Percentiles rank a stretch among this genome's conserved stretches.
Conservation (phyloP, 2,888 invertebrate species). For the Yponomeuta plumbellus region DNA sequence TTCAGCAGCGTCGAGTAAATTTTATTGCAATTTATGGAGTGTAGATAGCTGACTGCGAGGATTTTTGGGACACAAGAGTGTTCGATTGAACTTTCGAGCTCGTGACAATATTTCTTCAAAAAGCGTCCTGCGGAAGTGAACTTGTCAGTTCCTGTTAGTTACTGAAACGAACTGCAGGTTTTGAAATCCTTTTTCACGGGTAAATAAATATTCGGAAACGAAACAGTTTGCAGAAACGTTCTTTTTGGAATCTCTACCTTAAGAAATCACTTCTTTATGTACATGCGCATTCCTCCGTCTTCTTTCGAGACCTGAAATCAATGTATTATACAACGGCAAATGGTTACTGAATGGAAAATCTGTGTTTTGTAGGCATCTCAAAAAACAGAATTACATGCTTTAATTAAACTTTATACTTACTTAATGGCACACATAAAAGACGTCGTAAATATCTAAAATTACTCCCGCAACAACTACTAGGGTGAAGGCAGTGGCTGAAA, state of each 20-base stretch:
- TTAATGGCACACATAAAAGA: no score
- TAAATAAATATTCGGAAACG: not conserved
- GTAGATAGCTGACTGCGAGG: not conserved
- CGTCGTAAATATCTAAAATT: no score
- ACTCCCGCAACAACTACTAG: no score
- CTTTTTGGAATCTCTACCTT: no score
- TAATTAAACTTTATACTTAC: no score
- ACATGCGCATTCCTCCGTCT: not conserved
- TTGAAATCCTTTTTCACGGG: not conserved
- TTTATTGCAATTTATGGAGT: not conserved
- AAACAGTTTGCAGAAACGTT: no score
- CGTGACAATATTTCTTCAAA: not conserved
- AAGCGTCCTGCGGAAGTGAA: not conserved
- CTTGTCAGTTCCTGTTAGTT: constrained; percentile 6
- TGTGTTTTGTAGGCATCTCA: no score
- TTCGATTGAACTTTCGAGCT: not conserved
- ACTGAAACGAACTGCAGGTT: constrained; percentile 11
- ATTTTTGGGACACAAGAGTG: not conserved
- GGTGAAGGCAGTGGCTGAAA: no score
- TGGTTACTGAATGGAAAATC: no score
- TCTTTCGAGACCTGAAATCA: no score
- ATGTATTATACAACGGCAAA: no score
- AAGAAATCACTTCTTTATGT: not conserved
- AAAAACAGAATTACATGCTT: no score
- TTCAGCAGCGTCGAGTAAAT: not conserved